A percentile compares a stretch with the other conserved stretches of the same genome.
Conservation (phyloP, 2,113 vertebrate genomes). For the Vombatus ursinus region DNA sequence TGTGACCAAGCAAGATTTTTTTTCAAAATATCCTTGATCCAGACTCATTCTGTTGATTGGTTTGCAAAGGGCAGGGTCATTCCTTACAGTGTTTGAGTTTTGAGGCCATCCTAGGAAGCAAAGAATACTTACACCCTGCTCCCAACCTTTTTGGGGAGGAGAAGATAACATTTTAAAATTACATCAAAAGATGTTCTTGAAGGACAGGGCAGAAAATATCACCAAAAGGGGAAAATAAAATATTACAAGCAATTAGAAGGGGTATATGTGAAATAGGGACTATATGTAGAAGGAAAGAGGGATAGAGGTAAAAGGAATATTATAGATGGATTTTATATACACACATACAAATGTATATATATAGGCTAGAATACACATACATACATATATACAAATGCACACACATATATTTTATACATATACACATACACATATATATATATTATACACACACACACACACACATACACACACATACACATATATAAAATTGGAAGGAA, state of each 20-base stretch:
- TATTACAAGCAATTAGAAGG: not conserved
- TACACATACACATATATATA: too few species aligned
- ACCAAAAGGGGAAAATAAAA: not conserved
- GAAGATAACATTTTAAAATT: not conserved
- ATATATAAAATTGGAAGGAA: too few species aligned
- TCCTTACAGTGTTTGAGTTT: not conserved
- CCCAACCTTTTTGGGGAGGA: not conserved
- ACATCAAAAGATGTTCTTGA: not conserved
- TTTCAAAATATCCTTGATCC: not conserved
- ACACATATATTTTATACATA: too few species aligned
- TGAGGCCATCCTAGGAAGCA: not conserved
- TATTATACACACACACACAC: too few species aligned
- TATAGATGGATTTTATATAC: not conserved
- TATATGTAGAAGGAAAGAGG: not conserved
- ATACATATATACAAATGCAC: too few species aligned
- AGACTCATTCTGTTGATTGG: not conserved
- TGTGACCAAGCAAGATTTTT: not conserved
- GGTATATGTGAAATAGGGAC: not conserved
- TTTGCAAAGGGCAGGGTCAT: not conserved
- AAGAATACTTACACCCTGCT: not conserved
- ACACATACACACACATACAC: too few species aligned
- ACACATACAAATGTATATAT: not conserved
- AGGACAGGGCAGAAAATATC: not conserved
- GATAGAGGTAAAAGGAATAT: not conserved
- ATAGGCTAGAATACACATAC: too few species aligned